Conservation (phyloP, 2,113 vertebrate genomes). For the Ivindomyrus marchei region DNA sequence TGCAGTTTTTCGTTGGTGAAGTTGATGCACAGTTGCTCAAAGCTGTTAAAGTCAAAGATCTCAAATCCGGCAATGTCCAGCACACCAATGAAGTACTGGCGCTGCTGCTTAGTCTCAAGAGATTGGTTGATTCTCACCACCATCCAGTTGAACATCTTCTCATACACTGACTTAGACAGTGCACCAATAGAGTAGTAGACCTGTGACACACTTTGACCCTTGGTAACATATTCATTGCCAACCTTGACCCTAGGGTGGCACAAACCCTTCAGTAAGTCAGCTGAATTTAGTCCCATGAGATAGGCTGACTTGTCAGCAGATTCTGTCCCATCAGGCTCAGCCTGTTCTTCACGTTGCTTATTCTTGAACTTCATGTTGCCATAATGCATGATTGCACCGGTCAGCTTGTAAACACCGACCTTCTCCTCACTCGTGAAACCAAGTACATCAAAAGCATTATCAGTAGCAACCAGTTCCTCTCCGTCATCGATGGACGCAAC, state of each 20-base stretch:
- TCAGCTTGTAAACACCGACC: slow-evolving; percentile 58
- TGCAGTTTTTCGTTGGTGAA: slow-evolving; percentile 69
- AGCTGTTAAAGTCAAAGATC: slow-evolving; percentile 71
- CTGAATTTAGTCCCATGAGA: slow-evolving; percentile 70
- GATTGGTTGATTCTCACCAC: slow-evolving; percentile 68
- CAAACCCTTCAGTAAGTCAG: slow-evolving; percentile 67
- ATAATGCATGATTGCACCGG: slow-evolving; percentile 63
- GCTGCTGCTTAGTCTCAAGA: slow-evolving; percentile 63
- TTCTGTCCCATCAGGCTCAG: slow-evolving; percentile 73
- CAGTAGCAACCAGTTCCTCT: slow-evolving; percentile 81
- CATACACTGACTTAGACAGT: slow-evolving; percentile 67
- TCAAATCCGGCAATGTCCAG: slow-evolving; percentile 70
- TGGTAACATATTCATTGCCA: slow-evolving; percentile 70
- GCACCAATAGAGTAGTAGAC: slow-evolving; percentile 66
- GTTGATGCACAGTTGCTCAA: slow-evolving; percentile 74
- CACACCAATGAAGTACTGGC: slow-evolving; percentile 67
- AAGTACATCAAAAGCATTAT: slow-evolving; percentile 50
- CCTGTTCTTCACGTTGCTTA: slow-evolving; percentile 82
- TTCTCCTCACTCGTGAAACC: slow-evolving; percentile 7
- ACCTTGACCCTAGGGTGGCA: slow-evolving; percentile 72
- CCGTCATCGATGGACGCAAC: slow-evolving; percentile 84
- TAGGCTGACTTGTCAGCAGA: slow-evolving; percentile 67
- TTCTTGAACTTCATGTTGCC: slow-evolving; percentile 72
- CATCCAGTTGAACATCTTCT: slow-evolving; percentile 76
- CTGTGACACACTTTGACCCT: slow-evolving; percentile 70